Evolutionary conservation across 2,888 invertebrate species (phyloP).

Genomic region (Mimachlamys varia): DNA sequence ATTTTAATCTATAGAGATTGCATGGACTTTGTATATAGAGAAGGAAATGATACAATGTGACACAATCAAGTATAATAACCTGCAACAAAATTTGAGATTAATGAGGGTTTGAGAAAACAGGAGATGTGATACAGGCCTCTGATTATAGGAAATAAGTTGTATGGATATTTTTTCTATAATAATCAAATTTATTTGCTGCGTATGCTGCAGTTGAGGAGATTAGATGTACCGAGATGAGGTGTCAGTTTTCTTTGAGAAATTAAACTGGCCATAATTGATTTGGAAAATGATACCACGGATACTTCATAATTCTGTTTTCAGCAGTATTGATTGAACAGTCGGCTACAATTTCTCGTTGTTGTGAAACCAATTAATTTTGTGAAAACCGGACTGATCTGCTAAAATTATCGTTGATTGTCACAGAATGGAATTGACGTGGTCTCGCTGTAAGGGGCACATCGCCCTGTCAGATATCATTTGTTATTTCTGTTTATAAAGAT

Average conservation of each 20-base stretch:
- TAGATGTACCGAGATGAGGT: not conserved
- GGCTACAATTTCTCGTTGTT: not conserved
- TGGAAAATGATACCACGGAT: constrained; percentile 21
- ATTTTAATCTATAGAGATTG: too few relatives aligned
- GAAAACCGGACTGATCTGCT: not conserved
- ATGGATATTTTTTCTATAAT: too few relatives aligned
- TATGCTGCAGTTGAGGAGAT: constrained; percentile 5
- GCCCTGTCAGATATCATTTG: constrained; percentile 1
- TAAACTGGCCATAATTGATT: constrained; percentile 28
- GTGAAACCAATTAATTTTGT: constrained; percentile 28
- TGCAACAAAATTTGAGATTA: too few relatives aligned
- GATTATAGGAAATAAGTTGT: too few relatives aligned
- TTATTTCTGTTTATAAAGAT: not conserved
- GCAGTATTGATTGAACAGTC: constrained; percentile 13
- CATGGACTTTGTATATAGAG: too few relatives aligned
- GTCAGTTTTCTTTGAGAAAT: constrained; percentile 3
- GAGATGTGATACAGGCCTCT: too few relatives aligned
- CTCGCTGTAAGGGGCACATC: not conserved
- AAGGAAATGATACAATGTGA: too few relatives aligned
- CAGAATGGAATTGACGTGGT: constrained; percentile 6
- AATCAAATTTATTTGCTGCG: not conserved
- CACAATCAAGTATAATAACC: too few relatives aligned
- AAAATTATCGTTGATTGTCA: constrained; percentile 13
- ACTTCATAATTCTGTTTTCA: constrained; percentile 12
- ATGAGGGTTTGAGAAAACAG: too few relatives aligned